Evolutionary conservation across 2,888 invertebrate species (phyloP), one percentile per base, ranked within the genome.

Genomic region (Pseudococcus jackbeardsleyi): DNA sequence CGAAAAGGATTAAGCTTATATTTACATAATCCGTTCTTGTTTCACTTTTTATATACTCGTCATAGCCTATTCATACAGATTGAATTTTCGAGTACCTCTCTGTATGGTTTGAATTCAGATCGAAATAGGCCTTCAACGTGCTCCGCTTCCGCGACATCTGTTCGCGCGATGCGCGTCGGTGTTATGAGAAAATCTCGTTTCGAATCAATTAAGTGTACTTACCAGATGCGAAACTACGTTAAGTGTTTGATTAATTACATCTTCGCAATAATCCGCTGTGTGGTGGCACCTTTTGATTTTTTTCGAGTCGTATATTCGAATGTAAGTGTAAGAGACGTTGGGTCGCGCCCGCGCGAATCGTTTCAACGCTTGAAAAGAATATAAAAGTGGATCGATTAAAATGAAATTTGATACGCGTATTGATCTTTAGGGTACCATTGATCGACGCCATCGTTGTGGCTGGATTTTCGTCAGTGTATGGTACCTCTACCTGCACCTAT

Each of bases 331-430:
- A 54, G 48, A 50, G 50, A 59, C 64, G 8, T 64, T 22, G 7
- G 64, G 64, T 19, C 22, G 64, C 64, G 64, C 15, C 22, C 9
- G 22, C 6, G 8, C 64, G 22, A 9, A 42, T 19, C 72, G 72
- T 33, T 72, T 72, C 72, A 72, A 72, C 72, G 72, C 33, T 46
- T 82, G 79, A 82, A 82, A 82, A 82, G 79, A 82, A 46, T 82
- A 82, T 82, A 82, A 46, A 46, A 82, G 79, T 82, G 79, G 79
- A 82, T 82, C 79, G 79, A 82, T 82, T 82, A 82, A 82, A 82
- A 82, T 46, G 46, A 82, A 82, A 82, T 82, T 82, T 82, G 79
- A 82, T 82, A 82, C 79, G 79, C 79, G 79, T 82, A 82, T 82
- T 82, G 79, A 82, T 82, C 33, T 46, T 19, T 19, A 46, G 46